These are phyloP conservation scores for Steatornis caripensis DNA, from an alignment of 2,113 vertebrate genomes.

Conservation along the genomic window DNA sequence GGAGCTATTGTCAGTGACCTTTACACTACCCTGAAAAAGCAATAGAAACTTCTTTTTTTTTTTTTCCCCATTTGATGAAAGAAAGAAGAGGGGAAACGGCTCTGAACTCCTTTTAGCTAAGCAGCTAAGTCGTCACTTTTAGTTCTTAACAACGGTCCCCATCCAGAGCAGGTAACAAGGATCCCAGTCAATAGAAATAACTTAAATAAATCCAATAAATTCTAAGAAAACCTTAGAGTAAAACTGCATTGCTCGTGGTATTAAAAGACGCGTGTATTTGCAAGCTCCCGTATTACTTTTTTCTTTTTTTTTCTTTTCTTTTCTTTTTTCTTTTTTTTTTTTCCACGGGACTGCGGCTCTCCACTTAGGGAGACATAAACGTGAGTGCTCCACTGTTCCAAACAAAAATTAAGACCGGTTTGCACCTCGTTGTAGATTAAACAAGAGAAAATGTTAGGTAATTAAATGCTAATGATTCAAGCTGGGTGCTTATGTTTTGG, in stretches of 20 bases:
- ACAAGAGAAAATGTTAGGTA: constrained; percentile 50
- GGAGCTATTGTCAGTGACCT: constrained; percentile 68
- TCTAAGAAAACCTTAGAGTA: background rate
- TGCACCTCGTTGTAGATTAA: constrained; percentile 46
- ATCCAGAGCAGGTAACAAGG: background rate
- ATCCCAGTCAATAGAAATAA: background rate
- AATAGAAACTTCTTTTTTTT: background rate
- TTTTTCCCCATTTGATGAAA: background rate
- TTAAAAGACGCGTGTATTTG: background rate
- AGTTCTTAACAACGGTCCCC: background rate
- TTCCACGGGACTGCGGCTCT: background rate
- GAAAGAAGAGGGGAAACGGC: background rate
- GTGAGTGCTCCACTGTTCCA: background rate
- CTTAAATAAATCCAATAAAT: background rate
- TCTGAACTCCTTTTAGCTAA: constrained; percentile 22
- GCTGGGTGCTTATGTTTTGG: constrained; percentile 62
- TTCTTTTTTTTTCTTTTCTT: no score
- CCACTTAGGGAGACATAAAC: background rate
- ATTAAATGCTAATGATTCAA: constrained; percentile 65
- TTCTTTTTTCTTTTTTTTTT: no score
- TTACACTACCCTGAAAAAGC: constrained; percentile 62
- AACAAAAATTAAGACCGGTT: constrained; percentile 19
- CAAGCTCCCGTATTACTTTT: background rate
- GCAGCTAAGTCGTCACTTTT: background rate
- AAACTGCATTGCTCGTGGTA: background rate